Percentiles rank a stretch among this genome's conserved stretches.
Evolutionary conservation across 2,797 vertebrate species (phyloP).

Genomic region (Mus minutoides): DNA sequence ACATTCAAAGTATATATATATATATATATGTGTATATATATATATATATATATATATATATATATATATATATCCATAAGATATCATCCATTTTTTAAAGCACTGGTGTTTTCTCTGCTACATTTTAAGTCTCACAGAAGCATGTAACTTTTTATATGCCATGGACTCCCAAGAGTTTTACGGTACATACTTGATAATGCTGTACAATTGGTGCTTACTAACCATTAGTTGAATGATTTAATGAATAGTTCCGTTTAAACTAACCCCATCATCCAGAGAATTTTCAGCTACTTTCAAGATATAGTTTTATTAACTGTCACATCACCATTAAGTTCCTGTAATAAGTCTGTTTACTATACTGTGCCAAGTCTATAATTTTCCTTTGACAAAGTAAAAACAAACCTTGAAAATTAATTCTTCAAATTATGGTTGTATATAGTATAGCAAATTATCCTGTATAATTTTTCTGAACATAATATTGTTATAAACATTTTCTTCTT

Average conservation of each 20-base stretch:
- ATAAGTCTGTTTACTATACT: background rate
- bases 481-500: conserved; percentile 14
- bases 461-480: conserved; percentile 8
- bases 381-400: conserved; percentile 30
- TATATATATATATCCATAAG: background rate
- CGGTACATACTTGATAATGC: background rate
- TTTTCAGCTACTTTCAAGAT: background rate
- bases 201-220: background rate
- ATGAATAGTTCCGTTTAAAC: conserved; percentile 6
- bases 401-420: background rate
- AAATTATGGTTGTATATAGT: background rate
- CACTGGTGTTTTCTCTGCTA: background rate
- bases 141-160: background rate
- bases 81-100: background rate
- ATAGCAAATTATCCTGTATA: background rate
- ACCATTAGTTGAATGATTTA: background rate
- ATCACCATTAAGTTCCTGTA: background rate
- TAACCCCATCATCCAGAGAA: background rate
- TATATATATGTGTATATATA: too few relatives aligned
- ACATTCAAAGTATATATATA: background rate
- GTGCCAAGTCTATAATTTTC: background rate
- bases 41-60: too few relatives aligned
- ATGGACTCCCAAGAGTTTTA: background rate
- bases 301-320: background rate
- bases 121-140: conserved; percentile 33